Percentiles rank a stretch among this genome's conserved stretches.
These are phyloP conservation scores for Heliconius cydno DNA, from an alignment of 2,888 invertebrate genomes.

Conservation along the genomic window DNA sequence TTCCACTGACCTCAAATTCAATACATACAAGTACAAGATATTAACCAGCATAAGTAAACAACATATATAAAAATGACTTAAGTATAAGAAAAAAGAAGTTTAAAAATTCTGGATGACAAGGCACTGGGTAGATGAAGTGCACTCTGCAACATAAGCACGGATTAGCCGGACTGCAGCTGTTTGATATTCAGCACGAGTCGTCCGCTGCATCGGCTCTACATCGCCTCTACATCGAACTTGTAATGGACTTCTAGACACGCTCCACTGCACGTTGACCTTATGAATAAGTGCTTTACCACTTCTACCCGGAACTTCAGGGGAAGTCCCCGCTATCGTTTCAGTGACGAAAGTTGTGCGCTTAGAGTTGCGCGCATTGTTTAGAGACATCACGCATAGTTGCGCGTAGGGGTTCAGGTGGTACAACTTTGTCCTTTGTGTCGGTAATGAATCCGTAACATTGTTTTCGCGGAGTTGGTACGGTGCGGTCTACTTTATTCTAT, in stretches of 20 bases:
- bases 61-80: background rate
- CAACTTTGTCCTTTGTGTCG: constrained; percentile 54
- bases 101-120: constrained; percentile 33
- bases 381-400: constrained; percentile 40
- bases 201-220: constrained; percentile 39
- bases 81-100: constrained; percentile 9
- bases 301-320: constrained; percentile 39
- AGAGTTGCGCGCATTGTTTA: constrained; percentile 44
- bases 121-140: constrained; percentile 30
- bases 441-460: constrained; percentile 54
- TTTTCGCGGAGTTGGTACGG: constrained; percentile 47
- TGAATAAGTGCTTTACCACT: constrained; percentile 45
- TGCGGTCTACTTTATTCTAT: constrained; percentile 48
- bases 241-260: constrained; percentile 50
- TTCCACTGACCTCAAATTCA: too few relatives aligned
- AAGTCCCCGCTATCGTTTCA: constrained; percentile 43
- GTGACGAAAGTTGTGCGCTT: constrained; percentile 43
- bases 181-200: constrained; percentile 50
- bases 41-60: background rate
- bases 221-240: constrained; percentile 46
- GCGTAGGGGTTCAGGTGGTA: constrained; percentile 48
- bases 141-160: constrained; percentile 43
- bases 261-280: constrained; percentile 46
- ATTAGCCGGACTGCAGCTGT: constrained; percentile 47
- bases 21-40: background rate